These are phyloP conservation scores for Orchestes rusci DNA, from an alignment of 2,888 invertebrate genomes.

Conservation along the genomic window DNA sequence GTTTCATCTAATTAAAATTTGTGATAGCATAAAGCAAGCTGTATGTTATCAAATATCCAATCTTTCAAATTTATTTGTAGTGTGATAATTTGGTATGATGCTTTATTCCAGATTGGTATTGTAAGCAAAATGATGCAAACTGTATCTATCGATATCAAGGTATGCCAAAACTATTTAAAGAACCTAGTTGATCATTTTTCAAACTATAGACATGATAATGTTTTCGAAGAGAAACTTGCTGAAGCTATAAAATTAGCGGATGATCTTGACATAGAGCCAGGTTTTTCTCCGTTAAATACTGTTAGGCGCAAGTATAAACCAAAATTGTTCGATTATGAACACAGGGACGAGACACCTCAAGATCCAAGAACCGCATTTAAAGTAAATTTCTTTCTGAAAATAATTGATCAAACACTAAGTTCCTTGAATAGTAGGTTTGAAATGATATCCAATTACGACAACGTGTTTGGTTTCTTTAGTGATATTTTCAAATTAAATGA, in stretches of 20 bases:
- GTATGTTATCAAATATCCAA: too few relatives aligned
- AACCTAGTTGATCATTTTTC: not conserved
- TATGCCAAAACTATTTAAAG: slow-evolving; percentile 7
- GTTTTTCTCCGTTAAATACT: too few relatives aligned
- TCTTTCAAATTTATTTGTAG: slow-evolving; percentile 6
- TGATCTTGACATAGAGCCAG: too few relatives aligned
- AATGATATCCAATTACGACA: too few relatives aligned
- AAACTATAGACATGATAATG: too few relatives aligned
- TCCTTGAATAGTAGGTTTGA: slow-evolving; percentile 2
- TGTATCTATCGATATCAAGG: slow-evolving; percentile 1
- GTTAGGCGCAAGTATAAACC: too few relatives aligned
- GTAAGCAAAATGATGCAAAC: slow-evolving; percentile 5
- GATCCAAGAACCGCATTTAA: slow-evolving; percentile 3
- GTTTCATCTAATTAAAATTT: too few relatives aligned
- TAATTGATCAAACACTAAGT: not conserved
- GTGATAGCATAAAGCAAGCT: slow-evolving; percentile 5
- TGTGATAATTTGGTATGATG: slow-evolving; percentile 4
- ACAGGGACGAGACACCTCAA: too few relatives aligned
- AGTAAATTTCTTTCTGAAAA: not conserved
- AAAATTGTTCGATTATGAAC: too few relatives aligned
- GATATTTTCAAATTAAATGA: not conserved
- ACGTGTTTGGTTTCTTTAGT: too few relatives aligned
- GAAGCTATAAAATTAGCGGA: not conserved
- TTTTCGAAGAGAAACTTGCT: too few relatives aligned
- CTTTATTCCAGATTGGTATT: slow-evolving; percentile 4